Evolutionary conservation across 2,113 vertebrate species (phyloP).

Genomic region (Zootoca vivipara): DNA sequence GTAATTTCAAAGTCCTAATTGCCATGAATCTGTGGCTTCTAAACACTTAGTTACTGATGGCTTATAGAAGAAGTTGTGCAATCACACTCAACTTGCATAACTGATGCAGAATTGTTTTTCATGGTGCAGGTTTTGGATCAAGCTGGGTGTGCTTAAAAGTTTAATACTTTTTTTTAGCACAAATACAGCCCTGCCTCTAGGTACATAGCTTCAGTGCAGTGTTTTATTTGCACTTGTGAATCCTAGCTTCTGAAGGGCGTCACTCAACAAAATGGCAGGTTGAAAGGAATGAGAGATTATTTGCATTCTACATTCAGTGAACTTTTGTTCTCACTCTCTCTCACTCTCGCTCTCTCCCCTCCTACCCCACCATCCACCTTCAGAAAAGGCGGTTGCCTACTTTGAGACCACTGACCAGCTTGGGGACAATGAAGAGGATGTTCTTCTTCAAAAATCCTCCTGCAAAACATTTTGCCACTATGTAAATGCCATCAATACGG

Average conservation of each 20-base stretch:
- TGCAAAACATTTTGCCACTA: conserved; percentile 90
- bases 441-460: conserved; percentile 79
- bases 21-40: not conserved
- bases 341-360: not conserved
- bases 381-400: conserved; percentile 88
- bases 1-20: not conserved
- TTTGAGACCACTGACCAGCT: conserved; percentile 90
- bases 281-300: not conserved
- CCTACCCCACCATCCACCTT: not conserved
- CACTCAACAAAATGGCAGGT: not conserved
- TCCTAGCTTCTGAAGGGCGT: not conserved
- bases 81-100: not conserved
- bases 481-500: conserved; percentile 88
- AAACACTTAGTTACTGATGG: not conserved
- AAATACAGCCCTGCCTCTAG: not conserved
- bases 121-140: not conserved
- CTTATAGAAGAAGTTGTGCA: not conserved
- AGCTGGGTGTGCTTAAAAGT: not conserved
- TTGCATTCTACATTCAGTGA: conserved; percentile 1
- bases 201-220: not conserved
- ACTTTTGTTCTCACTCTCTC: conserved; percentile 21
- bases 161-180: not conserved
- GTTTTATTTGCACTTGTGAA: not conserved
- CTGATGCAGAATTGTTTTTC: not conserved
- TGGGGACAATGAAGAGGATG: conserved; percentile 82